Evolutionary conservation across 2,888 invertebrate species (phyloP), one percentile per base, ranked within the genome.

Genomic region (Bombylius major): DNA sequence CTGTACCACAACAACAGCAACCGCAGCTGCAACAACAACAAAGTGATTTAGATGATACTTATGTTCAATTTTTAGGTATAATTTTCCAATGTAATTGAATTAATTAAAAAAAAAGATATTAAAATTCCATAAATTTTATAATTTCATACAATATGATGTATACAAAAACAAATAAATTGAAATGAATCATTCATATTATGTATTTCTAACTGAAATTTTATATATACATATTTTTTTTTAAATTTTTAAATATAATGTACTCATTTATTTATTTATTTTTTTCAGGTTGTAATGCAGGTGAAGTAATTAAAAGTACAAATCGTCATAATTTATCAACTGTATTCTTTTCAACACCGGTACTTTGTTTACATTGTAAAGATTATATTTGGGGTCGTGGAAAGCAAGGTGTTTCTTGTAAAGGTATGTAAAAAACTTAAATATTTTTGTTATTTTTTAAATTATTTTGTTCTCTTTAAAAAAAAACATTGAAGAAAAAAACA

Each of bases 281-380:
- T 46, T 4, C 39, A 55, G 55, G 55, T 53, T 49, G 56, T 53
- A 47, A 42, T 48, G 51, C 33, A 32, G 36, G 46, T n/a, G 57
- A 54, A 12, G 12, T 52, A 6, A 51, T 48, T 36, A 48, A 45
- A 23, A 48, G 36, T 12, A 36, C 51, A 49, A 55, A 47, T 50
- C 50, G 55, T 14, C 59, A 57, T 52, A 56, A 59, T 55, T 59
- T 54, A 42, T 49, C 56, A 4, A 56, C 56, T 34, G 52, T 57
- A 1, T 61, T 56, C 48, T 61, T 61, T 47, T 42, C 58, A 5
- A 58, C 53, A 36, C 60, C 60, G 23, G 57, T 59, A 9, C 31
- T 61, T 13, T 61, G 60, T 56, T 48, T 55, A 13, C 58, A 57
- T 55, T 61, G 60, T 55, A 59, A 58, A 14, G 60, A 61, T 55